Percentiles rank a stretch among this genome's conserved stretches.
phyloP scores from a whole-genome alignment of 2,113 vertebrate species.

The Pterocles orientalis region DNA sequence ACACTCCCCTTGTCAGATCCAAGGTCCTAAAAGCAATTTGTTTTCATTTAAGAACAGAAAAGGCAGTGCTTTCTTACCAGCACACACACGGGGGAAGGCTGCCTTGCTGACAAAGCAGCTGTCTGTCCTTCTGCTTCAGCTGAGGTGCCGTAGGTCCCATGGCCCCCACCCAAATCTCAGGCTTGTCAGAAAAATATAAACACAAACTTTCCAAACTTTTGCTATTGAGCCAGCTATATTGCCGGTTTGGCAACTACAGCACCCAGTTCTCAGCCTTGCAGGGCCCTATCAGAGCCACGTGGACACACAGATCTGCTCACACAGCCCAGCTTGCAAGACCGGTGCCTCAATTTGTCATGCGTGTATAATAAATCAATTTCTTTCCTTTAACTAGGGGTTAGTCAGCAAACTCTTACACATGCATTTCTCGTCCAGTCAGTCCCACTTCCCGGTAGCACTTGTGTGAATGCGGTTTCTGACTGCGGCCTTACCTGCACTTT shows the following conservation, averaged over 20 bases:
- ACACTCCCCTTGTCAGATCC: conserved; percentile 36
- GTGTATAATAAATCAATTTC: conserved; percentile 17
- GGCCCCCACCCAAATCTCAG: background rate
- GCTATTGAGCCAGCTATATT: background rate
- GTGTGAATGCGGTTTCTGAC: background rate
- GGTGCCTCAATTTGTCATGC: conserved; percentile 37
- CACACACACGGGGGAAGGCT: background rate
- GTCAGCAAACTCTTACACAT: conserved; percentile 52
- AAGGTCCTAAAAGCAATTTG: conserved; percentile 41
- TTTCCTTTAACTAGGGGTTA: conserved; percentile 16
- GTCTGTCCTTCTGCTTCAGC: background rate
- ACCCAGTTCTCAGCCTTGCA: background rate
- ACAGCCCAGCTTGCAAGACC: conserved; percentile 22
- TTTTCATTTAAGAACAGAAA: background rate
- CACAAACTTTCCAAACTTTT: background rate
- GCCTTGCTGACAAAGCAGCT: conserved; percentile 17
- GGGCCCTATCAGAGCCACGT: background rate
- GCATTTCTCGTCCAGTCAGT: background rate
- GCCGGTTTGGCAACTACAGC: background rate
- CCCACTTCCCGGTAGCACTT: background rate
- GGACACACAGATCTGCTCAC: background rate
- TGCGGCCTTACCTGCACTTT: background rate
- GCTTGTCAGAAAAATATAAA: background rate
- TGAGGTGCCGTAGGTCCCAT: background rate
- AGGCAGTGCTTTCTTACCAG: background rate